Conservation (phyloP, 2,797 vertebrate species). For the Urosaurus nigricauda region DNA sequence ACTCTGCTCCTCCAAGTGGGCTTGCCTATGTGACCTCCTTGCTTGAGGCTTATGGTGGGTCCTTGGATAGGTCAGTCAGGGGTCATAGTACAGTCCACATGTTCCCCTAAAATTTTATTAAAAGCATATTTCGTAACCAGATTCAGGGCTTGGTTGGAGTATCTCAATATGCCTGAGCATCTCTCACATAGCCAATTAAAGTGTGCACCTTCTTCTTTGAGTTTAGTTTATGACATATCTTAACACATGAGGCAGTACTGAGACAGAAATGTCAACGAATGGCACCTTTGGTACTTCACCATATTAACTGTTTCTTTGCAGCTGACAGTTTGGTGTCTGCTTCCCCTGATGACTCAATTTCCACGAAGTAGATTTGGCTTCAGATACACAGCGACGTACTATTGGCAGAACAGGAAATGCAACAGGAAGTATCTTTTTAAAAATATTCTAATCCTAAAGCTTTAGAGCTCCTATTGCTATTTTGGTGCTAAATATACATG, state of each 20-base stretch:
- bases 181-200: not conserved
- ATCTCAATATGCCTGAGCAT: not conserved
- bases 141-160: not conserved
- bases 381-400: not conserved
- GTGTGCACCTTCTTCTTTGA: not conserved
- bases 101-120: too few relatives aligned
- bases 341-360: slow-evolving; percentile 3
- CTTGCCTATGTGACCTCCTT: too few relatives aligned
- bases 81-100: too few relatives aligned
- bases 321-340: not conserved
- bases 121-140: too few relatives aligned
- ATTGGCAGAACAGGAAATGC: not conserved
- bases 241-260: not conserved
- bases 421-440: not conserved
- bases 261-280: not conserved
- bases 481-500: not conserved
- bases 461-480: not conserved
- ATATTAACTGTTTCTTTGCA: not conserved
- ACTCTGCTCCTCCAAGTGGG: too few relatives aligned
- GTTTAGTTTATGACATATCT: not conserved
- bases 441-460: not conserved
- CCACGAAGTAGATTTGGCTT: not conserved
- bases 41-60: too few relatives aligned
- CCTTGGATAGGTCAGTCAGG: too few relatives aligned
- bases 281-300: not conserved